Percentiles rank a stretch among this genome's conserved stretches.
phyloP scores from a whole-genome alignment of 2,113 vertebrate genomes.

The Rana temporaria region DNA sequence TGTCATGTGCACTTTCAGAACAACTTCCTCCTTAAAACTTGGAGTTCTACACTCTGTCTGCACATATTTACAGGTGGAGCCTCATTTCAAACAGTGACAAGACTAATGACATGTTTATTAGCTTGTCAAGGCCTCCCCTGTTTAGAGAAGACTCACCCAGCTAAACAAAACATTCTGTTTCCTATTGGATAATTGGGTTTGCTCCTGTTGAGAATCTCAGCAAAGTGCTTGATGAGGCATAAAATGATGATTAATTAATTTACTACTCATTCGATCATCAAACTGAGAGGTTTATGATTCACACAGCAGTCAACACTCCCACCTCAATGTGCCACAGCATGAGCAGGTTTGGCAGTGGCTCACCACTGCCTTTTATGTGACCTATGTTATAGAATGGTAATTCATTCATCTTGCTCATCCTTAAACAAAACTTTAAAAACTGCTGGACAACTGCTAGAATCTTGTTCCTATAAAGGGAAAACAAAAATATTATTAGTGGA shows the following conservation, averaged over 20 bases:
- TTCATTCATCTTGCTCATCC: constrained; percentile 35
- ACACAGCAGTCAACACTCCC: constrained; percentile 90
- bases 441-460: not conserved
- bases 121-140: constrained; percentile 87
- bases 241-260: constrained; percentile 99
- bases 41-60: constrained; percentile 38
- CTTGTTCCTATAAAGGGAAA: constrained; percentile 38
- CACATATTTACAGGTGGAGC: constrained; percentile 82
- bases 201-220: constrained; percentile 82
- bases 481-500: not conserved
- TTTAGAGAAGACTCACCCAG: constrained; percentile 85
- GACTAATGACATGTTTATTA: constrained; percentile 97
- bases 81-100: constrained; percentile 82
- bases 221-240: constrained; percentile 98
- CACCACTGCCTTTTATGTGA: constrained; percentile 86
- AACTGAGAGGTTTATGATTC: constrained; percentile 94
- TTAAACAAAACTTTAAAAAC: not conserved
- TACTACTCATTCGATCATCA: constrained; percentile 98
- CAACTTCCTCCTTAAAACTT: not conserved
- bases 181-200: constrained; percentile 86
- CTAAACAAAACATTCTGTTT: constrained; percentile 93
- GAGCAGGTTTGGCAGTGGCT: constrained; percentile 70
- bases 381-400: constrained; percentile 74
- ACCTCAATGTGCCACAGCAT: constrained; percentile 71
- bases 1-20: constrained; percentile 7